Conservation (phyloP, 2,797 vertebrate genomes). For the Trichosurus vulpecula region DNA sequence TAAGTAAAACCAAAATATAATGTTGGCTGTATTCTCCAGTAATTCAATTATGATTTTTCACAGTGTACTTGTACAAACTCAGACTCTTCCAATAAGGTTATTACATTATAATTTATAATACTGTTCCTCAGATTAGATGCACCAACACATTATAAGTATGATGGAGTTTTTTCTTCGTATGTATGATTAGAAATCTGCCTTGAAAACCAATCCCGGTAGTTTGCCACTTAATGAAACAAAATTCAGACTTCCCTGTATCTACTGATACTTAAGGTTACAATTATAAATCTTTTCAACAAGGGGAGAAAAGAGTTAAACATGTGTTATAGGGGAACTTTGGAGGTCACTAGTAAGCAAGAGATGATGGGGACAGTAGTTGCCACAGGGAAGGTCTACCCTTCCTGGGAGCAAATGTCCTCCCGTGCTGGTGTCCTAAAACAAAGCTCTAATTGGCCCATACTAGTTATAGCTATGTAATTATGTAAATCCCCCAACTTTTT, state of each 20-base stretch:
- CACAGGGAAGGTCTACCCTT: not conserved
- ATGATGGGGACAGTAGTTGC: not conserved
- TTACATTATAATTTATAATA: not conserved
- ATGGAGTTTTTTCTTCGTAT: conserved; percentile 1
- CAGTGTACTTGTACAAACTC: conserved; percentile 5
- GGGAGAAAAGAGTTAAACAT: not conserved
- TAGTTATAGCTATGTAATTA: not conserved
- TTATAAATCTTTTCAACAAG: not conserved
- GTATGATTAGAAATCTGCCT: not conserved
- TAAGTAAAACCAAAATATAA: conserved; percentile 1
- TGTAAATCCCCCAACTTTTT: not conserved
- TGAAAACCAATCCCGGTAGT: not conserved
- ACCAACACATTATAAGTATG: not conserved
- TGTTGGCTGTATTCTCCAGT: not conserved
- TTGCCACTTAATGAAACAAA: conserved; percentile 21
- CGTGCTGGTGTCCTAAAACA: not conserved
- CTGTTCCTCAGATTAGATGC: not conserved
- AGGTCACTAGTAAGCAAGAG: not conserved
- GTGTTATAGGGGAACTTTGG: not conserved
- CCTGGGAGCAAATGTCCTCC: not conserved
- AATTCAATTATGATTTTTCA: conserved; percentile 23
- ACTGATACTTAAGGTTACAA: conserved; percentile 8
- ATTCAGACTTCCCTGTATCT: conserved; percentile 11
- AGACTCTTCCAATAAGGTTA: not conserved
- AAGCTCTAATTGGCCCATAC: not conserved